Evolutionary conservation across 2,888 invertebrate genomes (phyloP).

Genomic region (Eristalinus aeneus): DNA sequence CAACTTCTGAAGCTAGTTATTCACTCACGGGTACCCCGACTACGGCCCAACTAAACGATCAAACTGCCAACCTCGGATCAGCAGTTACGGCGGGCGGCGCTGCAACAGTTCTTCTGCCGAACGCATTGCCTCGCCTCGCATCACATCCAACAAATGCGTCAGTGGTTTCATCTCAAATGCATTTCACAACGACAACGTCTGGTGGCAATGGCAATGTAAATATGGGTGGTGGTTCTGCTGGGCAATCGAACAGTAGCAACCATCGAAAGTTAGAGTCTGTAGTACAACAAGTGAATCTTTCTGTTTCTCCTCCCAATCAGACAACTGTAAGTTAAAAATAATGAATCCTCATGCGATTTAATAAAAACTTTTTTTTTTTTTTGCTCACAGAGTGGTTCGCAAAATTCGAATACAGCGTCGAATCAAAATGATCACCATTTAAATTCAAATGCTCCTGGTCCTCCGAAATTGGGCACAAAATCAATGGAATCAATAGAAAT

Average conservation of each 20-base stretch:
- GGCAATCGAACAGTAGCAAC: constrained; percentile 69
- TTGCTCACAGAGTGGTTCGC: constrained; percentile 73
- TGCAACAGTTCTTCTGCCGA: constrained; percentile 81
- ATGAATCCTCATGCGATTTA: not conserved
- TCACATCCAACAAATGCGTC: constrained; percentile 78
- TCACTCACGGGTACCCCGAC: constrained; percentile 80
- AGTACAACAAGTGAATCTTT: constrained; percentile 73
- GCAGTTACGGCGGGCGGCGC: constrained; percentile 71
- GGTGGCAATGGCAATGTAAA: constrained; percentile 76
- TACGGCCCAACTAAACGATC: constrained; percentile 74
- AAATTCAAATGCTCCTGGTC: constrained; percentile 80
- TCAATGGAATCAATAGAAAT: constrained; percentile 80
- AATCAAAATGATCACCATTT: constrained; percentile 79
- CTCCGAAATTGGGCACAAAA: constrained; percentile 81
- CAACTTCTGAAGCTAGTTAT: constrained; percentile 90
- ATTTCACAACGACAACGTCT: constrained; percentile 74
- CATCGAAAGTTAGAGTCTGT: constrained; percentile 58
- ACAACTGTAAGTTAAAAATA: constrained; percentile 67
- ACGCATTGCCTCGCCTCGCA: constrained; percentile 82
- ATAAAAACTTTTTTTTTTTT: not conserved
- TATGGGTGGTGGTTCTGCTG: constrained; percentile 75
- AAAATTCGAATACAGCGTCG: constrained; percentile 72
- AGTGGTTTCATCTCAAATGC: constrained; percentile 74
- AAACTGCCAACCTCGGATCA: constrained; percentile 72
- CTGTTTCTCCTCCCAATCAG: constrained; percentile 63